Conservation (phyloP, 2,888 invertebrate genomes). For the Aquatica leii region DNA sequence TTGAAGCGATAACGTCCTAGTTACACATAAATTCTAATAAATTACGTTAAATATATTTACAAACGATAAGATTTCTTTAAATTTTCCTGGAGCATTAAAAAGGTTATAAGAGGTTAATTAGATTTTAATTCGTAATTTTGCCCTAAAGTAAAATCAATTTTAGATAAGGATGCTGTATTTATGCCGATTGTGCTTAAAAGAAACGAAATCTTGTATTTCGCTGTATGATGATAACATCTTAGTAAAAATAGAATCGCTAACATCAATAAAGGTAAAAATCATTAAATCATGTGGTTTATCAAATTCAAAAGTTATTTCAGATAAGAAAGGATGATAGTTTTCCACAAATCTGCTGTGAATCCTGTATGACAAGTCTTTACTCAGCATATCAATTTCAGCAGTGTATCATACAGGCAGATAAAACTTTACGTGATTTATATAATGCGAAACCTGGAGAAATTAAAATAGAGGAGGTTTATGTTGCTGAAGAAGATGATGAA, state of each 20-base stretch:
- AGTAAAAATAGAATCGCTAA: conserved; percentile 50
- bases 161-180: conserved; percentile 35
- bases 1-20: no score
- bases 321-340: conserved; percentile 48
- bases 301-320: no score
- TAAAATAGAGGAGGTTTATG: no score
- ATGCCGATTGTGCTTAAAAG: conserved; percentile 50
- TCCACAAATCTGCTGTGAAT: conserved; percentile 49
- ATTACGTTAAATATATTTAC: no score
- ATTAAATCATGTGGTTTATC: no score
- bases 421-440: conserved; percentile 15
- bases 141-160: no score
- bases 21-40: no score
- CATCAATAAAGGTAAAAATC: conserved; percentile 50
- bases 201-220: conserved; percentile 45
- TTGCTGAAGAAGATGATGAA: no score
- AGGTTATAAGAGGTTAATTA: no score
- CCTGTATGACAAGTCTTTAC: conserved; percentile 50
- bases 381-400: conserved; percentile 47
- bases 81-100: no score
- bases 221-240: conserved; percentile 48
- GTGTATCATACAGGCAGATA: conserved; percentile 49
- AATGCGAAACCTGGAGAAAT: neutral
- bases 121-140: no score
- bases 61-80: no score